Conservation (phyloP, 2,888 invertebrate genomes). For the Ischnura elegans region DNA sequence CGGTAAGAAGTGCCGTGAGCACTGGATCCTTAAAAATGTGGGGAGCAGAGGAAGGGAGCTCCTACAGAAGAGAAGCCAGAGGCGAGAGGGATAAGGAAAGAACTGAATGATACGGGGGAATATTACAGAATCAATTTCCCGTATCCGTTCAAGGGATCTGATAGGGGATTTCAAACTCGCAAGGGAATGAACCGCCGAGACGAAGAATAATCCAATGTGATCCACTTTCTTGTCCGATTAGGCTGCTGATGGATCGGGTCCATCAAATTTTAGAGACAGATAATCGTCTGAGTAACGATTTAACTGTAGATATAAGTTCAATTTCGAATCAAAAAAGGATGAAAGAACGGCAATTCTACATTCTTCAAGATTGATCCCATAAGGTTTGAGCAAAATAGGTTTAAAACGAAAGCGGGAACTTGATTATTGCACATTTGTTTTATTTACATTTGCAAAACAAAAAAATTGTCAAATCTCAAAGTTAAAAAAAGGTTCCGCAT, state of each 20-base stretch:
- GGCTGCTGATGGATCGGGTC: background rate
- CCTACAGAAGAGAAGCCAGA: background rate
- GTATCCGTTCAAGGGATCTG: background rate
- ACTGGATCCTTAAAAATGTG: background rate
- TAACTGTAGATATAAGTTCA: too few species aligned
- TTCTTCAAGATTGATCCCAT: too few species aligned
- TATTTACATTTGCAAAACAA: too few species aligned
- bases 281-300: too few species aligned
- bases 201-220: background rate
- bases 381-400: too few species aligned
- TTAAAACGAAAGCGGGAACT: too few species aligned
- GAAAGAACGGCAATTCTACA: too few species aligned
- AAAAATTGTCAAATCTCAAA: too few species aligned
- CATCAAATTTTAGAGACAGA: background rate
- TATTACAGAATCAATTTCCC: constrained; percentile 20
- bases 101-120: background rate
- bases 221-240: background rate
- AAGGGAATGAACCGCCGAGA: background rate
- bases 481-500: too few species aligned
- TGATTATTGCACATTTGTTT: too few species aligned
- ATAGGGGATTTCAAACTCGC: background rate
- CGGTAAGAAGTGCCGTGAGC: background rate
- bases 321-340: too few species aligned
- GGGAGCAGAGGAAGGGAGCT: background rate
- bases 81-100: background rate